Evolutionary conservation across 2,797 vertebrate genomes (phyloP).

Genomic region (Trachops cirrhosus): DNA sequence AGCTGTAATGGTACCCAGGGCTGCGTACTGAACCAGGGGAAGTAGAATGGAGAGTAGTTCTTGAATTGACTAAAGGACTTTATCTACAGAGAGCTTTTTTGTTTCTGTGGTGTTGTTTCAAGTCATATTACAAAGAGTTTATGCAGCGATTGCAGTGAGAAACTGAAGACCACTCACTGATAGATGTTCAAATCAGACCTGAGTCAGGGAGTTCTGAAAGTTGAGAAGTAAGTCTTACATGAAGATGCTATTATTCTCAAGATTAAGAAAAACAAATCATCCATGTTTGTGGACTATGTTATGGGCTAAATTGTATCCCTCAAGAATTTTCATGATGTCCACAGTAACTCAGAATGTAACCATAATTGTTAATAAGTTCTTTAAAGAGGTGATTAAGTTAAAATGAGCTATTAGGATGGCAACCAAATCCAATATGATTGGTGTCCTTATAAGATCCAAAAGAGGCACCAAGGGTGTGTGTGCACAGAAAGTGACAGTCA

Average conservation of each 20-base stretch:
- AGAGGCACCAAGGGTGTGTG: background rate
- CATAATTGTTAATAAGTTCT: background rate
- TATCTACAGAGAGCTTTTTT: background rate
- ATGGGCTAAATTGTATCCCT: background rate
- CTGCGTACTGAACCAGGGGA: background rate
- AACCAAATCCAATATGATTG: background rate
- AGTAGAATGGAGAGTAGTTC: background rate
- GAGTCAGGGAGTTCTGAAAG: background rate
- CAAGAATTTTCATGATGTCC: background rate
- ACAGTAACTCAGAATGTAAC: background rate
- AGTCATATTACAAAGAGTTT: background rate
- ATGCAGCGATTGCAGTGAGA: background rate
- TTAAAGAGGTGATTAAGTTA: background rate
- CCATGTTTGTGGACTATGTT: background rate
- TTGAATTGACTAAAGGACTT: background rate
- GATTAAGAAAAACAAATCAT: background rate
- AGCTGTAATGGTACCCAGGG: background rate
- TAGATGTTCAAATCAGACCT: background rate
- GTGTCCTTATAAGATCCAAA: background rate
- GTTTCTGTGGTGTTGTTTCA: background rate
- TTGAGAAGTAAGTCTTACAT: background rate
- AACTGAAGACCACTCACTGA: background rate
- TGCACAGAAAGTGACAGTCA: fast-evolving
- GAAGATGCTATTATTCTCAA: background rate
- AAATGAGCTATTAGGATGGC: background rate